These are phyloP conservation scores for Sarcophilus harrisii DNA, from an alignment of 2,797 vertebrate species.

Conservation along the genomic window DNA sequence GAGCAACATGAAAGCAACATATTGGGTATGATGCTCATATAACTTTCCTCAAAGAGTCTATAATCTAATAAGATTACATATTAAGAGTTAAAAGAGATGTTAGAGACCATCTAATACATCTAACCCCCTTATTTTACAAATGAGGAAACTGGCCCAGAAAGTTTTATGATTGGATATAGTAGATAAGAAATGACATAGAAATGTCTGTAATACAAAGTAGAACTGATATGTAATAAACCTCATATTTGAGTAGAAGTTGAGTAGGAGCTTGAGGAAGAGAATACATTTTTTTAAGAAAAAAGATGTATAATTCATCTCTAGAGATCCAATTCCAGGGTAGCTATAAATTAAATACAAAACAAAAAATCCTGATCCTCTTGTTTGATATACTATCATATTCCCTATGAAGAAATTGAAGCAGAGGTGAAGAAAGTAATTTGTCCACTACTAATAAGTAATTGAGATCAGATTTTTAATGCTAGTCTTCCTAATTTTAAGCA, in stretches of 20 bases:
- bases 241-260: neutral
- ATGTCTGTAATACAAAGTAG: neutral
- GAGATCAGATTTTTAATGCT: neutral
- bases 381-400: neutral
- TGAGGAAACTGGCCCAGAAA: neutral
- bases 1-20: neutral
- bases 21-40: neutral
- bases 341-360: constrained; percentile 17
- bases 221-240: neutral
- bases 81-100: neutral
- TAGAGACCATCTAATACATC: neutral
- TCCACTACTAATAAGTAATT: neutral
- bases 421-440: neutral
- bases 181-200: neutral
- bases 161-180: neutral
- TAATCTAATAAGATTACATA: neutral
- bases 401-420: constrained; percentile 27
- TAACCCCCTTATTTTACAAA: neutral
- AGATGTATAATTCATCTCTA: constrained; percentile 4
- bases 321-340: neutral
- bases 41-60: neutral
- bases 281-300: neutral
- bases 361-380: constrained; percentile 10
- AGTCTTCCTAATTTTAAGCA: neutral
- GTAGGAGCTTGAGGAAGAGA: neutral